These are phyloP conservation scores for Alosa sapidissima DNA, from an alignment of 2,797 vertebrate species.

Conservation along the genomic window DNA sequence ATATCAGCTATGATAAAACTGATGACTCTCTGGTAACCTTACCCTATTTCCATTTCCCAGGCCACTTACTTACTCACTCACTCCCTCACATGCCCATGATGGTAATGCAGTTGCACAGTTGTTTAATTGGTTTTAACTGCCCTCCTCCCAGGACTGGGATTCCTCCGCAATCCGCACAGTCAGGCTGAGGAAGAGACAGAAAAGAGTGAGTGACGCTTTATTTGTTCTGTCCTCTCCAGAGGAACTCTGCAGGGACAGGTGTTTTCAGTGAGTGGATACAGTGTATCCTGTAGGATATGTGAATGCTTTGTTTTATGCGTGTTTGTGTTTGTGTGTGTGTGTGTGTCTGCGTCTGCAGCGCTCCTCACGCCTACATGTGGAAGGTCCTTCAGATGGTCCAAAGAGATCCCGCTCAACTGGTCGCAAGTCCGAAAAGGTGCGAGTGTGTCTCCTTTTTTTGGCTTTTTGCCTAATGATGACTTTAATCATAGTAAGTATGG, in stretches of 20 bases:
- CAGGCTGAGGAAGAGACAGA: conserved; percentile 86
- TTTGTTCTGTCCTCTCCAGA: not conserved
- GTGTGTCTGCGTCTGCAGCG: conserved; percentile 69
- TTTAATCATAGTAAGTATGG: no score
- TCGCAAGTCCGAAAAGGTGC: conserved; percentile 78
- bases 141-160: conserved; percentile 83
- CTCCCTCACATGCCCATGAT: not conserved
- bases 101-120: not conserved
- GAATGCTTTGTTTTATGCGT: not conserved
- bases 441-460: no score
- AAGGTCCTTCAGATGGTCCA: conserved; percentile 76
- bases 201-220: conserved; percentile 76
- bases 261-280: not conserved
- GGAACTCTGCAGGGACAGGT: not conserved
- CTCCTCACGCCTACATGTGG: conserved; percentile 82
- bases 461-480: no score
- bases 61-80: not conserved
- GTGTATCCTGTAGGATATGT: not conserved
- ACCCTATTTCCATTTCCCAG: not conserved
- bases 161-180: conserved; percentile 82
- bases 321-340: not conserved
- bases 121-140: not conserved
- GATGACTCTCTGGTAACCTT: conserved; percentile 87
- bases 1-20: conserved; percentile 95
- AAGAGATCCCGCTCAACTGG: conserved; percentile 86